phyloP scores from a whole-genome alignment of 1,140 invertebrate species.

The Trachymyrmex cornetzi region DNA sequence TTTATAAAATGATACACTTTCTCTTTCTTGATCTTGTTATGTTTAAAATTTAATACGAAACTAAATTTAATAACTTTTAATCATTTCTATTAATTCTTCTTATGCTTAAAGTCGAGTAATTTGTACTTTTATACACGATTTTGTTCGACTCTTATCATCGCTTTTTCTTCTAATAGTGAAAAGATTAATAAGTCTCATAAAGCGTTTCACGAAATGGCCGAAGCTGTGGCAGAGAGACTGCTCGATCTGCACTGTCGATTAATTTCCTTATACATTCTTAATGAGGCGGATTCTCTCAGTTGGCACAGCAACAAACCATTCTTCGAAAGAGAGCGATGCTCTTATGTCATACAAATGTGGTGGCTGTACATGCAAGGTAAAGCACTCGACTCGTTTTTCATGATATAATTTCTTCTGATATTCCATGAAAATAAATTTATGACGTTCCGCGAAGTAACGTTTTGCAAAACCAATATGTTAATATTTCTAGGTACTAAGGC shows the following conservation, averaged over 20 bases:
- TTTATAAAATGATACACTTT: not conserved
- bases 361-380: constrained; percentile 94
- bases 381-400: not conserved
- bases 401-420: not conserved
- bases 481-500: constrained; percentile 88
- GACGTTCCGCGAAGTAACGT: not conserved
- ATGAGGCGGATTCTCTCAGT: constrained; percentile 91
- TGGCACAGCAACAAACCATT: constrained; percentile 89
- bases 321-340: constrained; percentile 91
- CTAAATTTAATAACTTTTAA: not conserved
- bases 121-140: not conserved
- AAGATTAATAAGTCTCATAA: constrained; percentile 88
- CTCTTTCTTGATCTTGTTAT: not conserved
- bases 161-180: constrained; percentile 63
- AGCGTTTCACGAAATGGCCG: constrained; percentile 92
- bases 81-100: not conserved
- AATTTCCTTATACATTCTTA: constrained; percentile 92
- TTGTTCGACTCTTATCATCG: not conserved
- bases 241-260: constrained; percentile 92
- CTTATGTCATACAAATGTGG: constrained; percentile 94
- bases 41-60: not conserved
- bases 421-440: not conserved
- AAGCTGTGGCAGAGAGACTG: constrained; percentile 92
- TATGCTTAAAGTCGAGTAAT: not conserved
- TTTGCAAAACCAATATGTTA: constrained; percentile 37